These are phyloP conservation scores for Apis laboriosa DNA, from an alignment of 1,140 invertebrate species.

Conservation along the genomic window DNA sequence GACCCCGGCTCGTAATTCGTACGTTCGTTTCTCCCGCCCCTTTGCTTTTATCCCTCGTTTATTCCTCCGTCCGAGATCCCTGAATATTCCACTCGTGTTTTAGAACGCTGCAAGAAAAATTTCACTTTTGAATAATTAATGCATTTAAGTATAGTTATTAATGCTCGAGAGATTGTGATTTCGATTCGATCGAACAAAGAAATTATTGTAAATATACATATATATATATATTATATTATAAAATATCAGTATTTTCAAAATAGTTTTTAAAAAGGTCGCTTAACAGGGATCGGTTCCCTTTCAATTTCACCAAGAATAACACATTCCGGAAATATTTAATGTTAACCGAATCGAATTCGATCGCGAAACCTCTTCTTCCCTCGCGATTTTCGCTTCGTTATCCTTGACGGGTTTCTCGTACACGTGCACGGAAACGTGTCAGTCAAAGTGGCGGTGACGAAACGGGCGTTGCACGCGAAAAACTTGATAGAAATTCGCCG, in stretches of 20 bases:
- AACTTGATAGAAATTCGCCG: conserved; percentile 19
- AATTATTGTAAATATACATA: too few species aligned
- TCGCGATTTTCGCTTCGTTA: conserved; percentile 25
- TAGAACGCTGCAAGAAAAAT: too few species aligned
- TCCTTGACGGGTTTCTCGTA: conserved; percentile 45
- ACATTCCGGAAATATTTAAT: background rate
- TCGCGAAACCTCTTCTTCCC: background rate
- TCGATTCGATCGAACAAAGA: too few species aligned
- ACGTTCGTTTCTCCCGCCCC: conserved; percentile 37
- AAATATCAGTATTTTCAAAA: too few species aligned
- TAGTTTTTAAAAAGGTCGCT: too few species aligned
- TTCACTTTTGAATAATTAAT: too few species aligned
- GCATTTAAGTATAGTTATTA: too few species aligned
- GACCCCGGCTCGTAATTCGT: conserved; percentile 49
- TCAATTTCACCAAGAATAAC: background rate
- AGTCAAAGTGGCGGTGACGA: conserved; percentile 10
- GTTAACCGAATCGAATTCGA: background rate
- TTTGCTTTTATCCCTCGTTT: conserved; percentile 34
- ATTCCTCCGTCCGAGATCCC: conserved; percentile 11
- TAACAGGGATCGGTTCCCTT: too few species aligned
- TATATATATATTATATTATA: too few species aligned
- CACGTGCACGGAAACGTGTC: conserved; percentile 35
- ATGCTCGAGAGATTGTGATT: too few species aligned
- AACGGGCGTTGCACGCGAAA: conserved; percentile 25
- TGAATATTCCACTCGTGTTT: background rate